Evolutionary conservation across 2,797 vertebrate genomes (phyloP).

Genomic region (Enoplosus armatus): DNA sequence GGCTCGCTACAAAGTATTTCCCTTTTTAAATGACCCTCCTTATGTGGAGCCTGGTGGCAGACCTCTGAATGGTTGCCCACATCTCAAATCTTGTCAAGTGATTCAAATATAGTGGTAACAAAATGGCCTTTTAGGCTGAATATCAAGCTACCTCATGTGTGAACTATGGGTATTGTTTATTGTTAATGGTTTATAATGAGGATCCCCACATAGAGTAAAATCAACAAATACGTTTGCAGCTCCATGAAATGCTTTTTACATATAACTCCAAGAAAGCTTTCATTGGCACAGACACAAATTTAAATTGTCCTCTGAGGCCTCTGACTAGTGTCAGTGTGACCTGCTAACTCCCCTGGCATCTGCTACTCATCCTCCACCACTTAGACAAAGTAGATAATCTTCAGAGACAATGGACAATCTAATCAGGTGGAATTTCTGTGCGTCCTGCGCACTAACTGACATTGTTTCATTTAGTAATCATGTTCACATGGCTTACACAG

Average conservation of each 20-base stretch:
- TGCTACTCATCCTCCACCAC: slow-evolving; percentile 57
- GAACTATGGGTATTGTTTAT: neutral
- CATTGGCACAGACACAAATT: slow-evolving; percentile 12
- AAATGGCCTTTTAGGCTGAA: neutral
- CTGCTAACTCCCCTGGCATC: slow-evolving; percentile 64
- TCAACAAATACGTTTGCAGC: neutral
- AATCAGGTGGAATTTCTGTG: slow-evolving; percentile 40
- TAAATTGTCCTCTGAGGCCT: slow-evolving; percentile 13
- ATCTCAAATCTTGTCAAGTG: neutral
- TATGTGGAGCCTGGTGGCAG: neutral
- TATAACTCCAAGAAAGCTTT: slow-evolving; percentile 7
- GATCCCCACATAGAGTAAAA: neutral
- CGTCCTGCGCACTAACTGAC: slow-evolving; percentile 11
- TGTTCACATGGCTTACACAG: slow-evolving; percentile 33
- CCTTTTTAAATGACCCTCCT: neutral
- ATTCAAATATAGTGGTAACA: neutral
- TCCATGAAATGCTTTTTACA: neutral
- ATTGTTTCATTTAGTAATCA: slow-evolving; percentile 45
- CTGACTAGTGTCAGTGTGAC: slow-evolving; percentile 30
- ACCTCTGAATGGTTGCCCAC: neutral
- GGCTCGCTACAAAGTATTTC: neutral
- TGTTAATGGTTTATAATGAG: neutral
- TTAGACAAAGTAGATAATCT: slow-evolving; percentile 69
- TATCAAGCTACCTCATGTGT: neutral
- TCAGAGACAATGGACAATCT: slow-evolving; percentile 60